Conservation (phyloP, 2,113 vertebrate genomes). For the Charadrius vociferus region DNA sequence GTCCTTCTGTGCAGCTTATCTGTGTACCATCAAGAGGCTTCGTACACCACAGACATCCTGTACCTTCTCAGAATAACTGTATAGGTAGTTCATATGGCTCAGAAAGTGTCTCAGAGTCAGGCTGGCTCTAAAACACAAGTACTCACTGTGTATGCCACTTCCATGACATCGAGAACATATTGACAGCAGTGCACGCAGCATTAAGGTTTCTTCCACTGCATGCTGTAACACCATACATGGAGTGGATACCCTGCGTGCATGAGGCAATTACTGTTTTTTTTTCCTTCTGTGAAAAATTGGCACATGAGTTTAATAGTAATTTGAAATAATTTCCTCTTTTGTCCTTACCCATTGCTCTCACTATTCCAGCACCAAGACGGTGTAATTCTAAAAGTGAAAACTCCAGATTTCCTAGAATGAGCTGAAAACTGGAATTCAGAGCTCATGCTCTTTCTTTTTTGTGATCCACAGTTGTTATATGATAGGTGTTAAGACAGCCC, state of each 20-base stretch:
- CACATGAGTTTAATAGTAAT: neutral
- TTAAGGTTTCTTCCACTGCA: neutral
- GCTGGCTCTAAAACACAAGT: neutral
- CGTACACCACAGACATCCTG: neutral
- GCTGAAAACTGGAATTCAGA: neutral
- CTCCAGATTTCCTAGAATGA: neutral
- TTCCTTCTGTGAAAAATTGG: neutral
- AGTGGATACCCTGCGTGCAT: neutral
- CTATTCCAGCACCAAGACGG: neutral
- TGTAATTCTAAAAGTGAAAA: neutral
- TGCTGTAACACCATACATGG: rapidly evolving
- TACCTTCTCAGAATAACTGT: neutral
- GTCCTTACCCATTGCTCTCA: neutral
- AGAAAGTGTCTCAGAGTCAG: neutral
- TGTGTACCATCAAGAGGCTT: neutral
- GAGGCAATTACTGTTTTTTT: neutral
- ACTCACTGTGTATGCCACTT: neutral
- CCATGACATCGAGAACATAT: neutral
- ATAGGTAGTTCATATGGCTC: neutral
- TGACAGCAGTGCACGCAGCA: neutral
- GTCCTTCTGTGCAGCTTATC: neutral
- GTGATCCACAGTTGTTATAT: neutral
- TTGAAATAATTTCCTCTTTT: neutral
- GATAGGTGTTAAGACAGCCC: neutral
- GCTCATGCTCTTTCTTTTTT: neutral